These are phyloP conservation scores for Erithacus rubecula DNA, from an alignment of 2,797 vertebrate genomes.

Conservation along the genomic window DNA sequence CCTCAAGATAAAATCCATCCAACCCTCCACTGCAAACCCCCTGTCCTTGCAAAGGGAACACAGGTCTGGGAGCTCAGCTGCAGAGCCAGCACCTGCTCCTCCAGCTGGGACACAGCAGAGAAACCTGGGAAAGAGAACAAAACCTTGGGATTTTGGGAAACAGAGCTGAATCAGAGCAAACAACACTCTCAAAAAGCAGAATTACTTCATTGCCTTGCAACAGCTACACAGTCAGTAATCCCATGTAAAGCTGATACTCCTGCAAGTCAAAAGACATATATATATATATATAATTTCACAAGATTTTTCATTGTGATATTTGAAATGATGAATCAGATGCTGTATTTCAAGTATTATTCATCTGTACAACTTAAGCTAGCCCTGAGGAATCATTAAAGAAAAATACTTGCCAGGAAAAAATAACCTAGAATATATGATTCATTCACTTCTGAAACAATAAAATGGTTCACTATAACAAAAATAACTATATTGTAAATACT, in stretches of 20 bases:
- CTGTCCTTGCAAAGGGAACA: neutral
- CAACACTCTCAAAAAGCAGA: neutral
- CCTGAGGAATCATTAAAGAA: constrained; percentile 34
- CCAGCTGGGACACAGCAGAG: neutral
- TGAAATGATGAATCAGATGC: constrained; percentile 2
- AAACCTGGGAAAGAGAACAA: neutral
- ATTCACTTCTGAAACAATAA: constrained; percentile 60
- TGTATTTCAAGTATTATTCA: constrained; percentile 30
- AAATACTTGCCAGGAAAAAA: constrained; percentile 62
- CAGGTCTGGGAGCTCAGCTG: neutral
- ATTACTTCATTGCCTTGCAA: neutral
- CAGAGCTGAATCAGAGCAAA: neutral
- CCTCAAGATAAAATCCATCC: neutral
- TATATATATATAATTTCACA: neutral
- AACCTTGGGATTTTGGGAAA: neutral
- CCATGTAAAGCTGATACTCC: neutral
- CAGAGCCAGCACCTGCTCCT: neutral
- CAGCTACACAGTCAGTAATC: neutral
- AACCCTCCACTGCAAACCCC: neutral
- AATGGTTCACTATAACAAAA: constrained; percentile 27
- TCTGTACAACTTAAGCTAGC: neutral
- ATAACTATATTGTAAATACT: constrained; percentile 20
- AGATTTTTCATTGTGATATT: neutral
- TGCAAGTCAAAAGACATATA: neutral
- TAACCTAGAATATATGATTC: constrained; percentile 55